Base-by-base conservation (phyloP, 2,113 vertebrate species). In the Ibidorhyncha struthersii region DNA sequence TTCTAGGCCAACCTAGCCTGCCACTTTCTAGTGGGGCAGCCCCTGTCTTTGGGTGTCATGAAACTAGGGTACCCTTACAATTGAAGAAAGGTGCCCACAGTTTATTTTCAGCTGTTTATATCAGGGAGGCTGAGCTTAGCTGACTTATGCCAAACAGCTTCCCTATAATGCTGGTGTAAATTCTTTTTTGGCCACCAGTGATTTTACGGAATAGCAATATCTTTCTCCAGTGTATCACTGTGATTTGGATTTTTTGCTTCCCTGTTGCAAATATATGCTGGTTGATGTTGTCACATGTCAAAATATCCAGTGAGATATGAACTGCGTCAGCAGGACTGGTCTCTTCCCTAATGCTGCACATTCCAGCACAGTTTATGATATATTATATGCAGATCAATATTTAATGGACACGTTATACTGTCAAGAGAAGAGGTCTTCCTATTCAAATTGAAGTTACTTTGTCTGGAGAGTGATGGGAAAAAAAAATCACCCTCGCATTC, bases 291-390 rank as follows among this genome's bases (percentile, higher is more conserved):
- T 88, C 92, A 88, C 59, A 80, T 88, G 73, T 95, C 94, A 97
- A 88, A 96, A 96, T 93, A 89, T 34, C 55, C 50, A 63, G 36
- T 88, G 89, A 96, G 81, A 96, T 93, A 93, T 76, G 81, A 95
- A 95, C 86, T 94, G 45, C 20, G 8, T 83, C 4, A 22, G 88
- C 69, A 91, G 49, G 47, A 78, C 83, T 72, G 50, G 83, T 50
- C 32, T 94, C 55, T 91, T 91, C 90, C 34, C 50, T 73, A 40
- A 40, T 73, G 52, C 67, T 95, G 78, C 38, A 66, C 58, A 16
- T 53, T 62, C 70, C 70, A 77, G 47, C 56, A 89, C 38, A 78
- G 50, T 82, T 95, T 76, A 95, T 91, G 47, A 91, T 81, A 43
- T 81, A 83, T 92, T 91, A 74, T 90, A 79, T 0, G 3, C 47